Percentiles rank a stretch among this genome's conserved stretches.
Evolutionary conservation across 2,888 invertebrate genomes (phyloP).

Genomic region (Ariolimax columbianus): DNA sequence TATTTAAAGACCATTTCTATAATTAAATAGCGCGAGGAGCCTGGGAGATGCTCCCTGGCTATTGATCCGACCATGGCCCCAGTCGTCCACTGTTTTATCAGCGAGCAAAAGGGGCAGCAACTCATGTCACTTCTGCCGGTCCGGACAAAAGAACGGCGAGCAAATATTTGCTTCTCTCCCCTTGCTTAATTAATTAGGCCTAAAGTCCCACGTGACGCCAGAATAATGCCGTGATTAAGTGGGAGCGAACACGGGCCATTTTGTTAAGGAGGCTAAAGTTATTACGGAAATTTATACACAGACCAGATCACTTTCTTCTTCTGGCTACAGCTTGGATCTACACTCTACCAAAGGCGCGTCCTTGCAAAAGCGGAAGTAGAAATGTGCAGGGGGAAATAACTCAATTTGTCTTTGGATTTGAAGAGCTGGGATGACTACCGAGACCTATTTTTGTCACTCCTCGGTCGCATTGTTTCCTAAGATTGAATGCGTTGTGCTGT

Average conservation of each 20-base stretch:
- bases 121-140: constrained; percentile 47
- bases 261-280: background rate
- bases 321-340: background rate
- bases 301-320: background rate
- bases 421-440: too few species aligned
- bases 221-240: constrained; percentile 51
- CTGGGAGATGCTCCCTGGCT: constrained; percentile 32
- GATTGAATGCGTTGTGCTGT: too few species aligned
- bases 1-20: constrained; percentile 38
- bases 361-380: background rate
- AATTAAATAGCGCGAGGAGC: constrained; percentile 38
- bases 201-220: constrained; percentile 45
- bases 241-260: constrained; percentile 45
- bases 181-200: constrained; percentile 53
- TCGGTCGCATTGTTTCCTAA: too few species aligned
- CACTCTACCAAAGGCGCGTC: background rate
- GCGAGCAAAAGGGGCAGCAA: constrained; percentile 47
- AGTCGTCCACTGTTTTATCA: constrained; percentile 47
- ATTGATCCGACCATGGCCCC: constrained; percentile 43
- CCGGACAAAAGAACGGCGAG: constrained; percentile 48
- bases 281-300: background rate
- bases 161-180: constrained; percentile 52
- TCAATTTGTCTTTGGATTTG: too few species aligned
- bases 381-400: too few species aligned
- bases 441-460: too few species aligned